phyloP scores from a whole-genome alignment of 2,797 vertebrate species.

The Oreonectes daqikongensis region DNA sequence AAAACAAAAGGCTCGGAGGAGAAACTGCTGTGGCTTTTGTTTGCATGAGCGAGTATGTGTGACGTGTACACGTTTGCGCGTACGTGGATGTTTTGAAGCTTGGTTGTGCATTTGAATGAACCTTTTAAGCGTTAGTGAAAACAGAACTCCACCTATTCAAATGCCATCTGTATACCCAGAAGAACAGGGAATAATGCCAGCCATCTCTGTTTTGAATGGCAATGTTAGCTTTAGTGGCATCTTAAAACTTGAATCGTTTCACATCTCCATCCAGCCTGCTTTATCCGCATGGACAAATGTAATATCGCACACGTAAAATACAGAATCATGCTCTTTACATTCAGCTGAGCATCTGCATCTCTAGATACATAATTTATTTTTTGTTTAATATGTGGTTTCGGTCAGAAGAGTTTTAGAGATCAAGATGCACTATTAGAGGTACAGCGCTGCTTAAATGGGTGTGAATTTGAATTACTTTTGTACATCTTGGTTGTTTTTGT shows the following conservation, averaged over 20 bases:
- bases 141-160: constrained; percentile 8
- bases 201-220: neutral
- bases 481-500: constrained; percentile 32
- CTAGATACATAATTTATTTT: constrained; percentile 27
- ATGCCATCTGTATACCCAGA: neutral
- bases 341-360: constrained; percentile 3
- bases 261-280: constrained; percentile 31
- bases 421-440: constrained; percentile 24
- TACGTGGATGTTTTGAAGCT: constrained; percentile 26
- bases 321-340: neutral
- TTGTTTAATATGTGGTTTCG: neutral
- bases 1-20: constrained; percentile 46
- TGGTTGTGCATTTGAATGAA: constrained; percentile 47
- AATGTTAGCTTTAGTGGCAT: constrained; percentile 13
- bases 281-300: neutral
- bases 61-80: constrained; percentile 11
- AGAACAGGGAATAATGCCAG: neutral
- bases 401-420: neutral
- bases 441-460: constrained; percentile 12
- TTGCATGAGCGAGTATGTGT: constrained; percentile 43
- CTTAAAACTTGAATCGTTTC: constrained; percentile 40
- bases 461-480: constrained; percentile 10
- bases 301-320: neutral
- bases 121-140: neutral
- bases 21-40: constrained; percentile 48